Evolutionary conservation across 2,797 vertebrate genomes (phyloP).

Genomic region (Sandelia bainsii): DNA sequence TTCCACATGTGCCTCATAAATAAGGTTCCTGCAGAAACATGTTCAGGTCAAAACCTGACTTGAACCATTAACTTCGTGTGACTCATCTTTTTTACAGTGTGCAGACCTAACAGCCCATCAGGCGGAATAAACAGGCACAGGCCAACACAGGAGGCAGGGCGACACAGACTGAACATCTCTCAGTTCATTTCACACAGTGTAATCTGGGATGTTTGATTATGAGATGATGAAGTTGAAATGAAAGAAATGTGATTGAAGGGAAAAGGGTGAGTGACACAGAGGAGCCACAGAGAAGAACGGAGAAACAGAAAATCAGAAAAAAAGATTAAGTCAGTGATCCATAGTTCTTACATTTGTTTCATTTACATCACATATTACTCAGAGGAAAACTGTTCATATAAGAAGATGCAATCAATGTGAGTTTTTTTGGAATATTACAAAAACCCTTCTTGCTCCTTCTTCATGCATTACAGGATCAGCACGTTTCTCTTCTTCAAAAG

Average conservation of each 20-base stretch:
- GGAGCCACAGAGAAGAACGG: not conserved
- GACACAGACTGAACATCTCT: conserved; percentile 11
- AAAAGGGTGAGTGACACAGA: conserved; percentile 13
- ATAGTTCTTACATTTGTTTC: conserved; percentile 21
- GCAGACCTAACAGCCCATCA: conserved; percentile 6
- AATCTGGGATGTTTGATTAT: conserved; percentile 56
- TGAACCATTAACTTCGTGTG: not conserved
- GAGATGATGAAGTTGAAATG: conserved; percentile 56
- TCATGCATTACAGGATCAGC: too few species aligned
- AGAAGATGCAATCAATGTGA: conserved; percentile 35
- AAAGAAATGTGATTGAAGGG: conserved; percentile 47
- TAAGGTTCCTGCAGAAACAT: too few species aligned
- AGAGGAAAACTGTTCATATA: conserved; percentile 28
- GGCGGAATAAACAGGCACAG: conserved; percentile 27
- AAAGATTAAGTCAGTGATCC: conserved; percentile 2
- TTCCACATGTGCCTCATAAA: too few species aligned
- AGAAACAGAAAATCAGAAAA: conserved; percentile 1
- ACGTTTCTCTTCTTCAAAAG: too few species aligned
- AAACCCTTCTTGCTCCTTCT: not conserved
- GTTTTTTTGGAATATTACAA: not conserved
- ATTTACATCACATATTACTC: conserved; percentile 30
- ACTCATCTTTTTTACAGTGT: conserved; percentile 52
- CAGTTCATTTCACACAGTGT: conserved; percentile 52
- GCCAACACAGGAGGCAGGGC: conserved; percentile 20
- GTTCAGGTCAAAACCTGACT: too few species aligned